These are phyloP conservation scores for Marasmarcha lunaedactyla DNA, from an alignment of 2,888 invertebrate species.

Conservation along the genomic window DNA sequence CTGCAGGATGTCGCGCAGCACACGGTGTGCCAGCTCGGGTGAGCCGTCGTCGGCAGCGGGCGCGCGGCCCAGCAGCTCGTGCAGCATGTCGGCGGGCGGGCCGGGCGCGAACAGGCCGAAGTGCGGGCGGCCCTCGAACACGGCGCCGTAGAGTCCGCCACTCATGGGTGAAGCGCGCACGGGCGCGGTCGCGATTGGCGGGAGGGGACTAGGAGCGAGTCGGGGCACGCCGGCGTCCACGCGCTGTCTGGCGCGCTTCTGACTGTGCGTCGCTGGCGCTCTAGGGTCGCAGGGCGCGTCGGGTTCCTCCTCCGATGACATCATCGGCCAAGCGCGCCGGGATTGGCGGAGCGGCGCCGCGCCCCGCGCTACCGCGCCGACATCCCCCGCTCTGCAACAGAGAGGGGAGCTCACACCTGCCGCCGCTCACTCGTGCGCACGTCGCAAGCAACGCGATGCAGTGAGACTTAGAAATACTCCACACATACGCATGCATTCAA, in stretches of 20 bases:
- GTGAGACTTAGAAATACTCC: too few species aligned
- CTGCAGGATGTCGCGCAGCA: slow-evolving; percentile 91
- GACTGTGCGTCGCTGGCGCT: slow-evolving; percentile 91
- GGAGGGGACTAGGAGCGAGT: slow-evolving; percentile 68
- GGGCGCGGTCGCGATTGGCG: slow-evolving; percentile 47
- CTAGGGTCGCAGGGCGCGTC: slow-evolving; percentile 94
- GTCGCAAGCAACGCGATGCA: slow-evolving; percentile 19
- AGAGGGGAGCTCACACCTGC: slow-evolving; percentile 63
- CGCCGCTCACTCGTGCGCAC: slow-evolving; percentile 12
- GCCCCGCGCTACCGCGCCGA: slow-evolving; percentile 65
- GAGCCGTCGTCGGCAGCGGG: slow-evolving; percentile 76
- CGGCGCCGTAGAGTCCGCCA: slow-evolving; percentile 88
- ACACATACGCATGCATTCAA: too few species aligned
- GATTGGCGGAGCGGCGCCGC: slow-evolving; percentile 82
- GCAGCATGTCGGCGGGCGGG: slow-evolving; percentile 91
- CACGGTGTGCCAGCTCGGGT: slow-evolving; percentile 80
- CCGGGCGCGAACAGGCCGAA: slow-evolving; percentile 87
- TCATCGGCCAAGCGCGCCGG: slow-evolving; percentile 87
- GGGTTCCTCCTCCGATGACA: slow-evolving; percentile 96
- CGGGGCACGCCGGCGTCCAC: slow-evolving; percentile 96
- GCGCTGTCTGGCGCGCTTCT: slow-evolving; percentile 94
- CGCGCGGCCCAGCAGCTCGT: slow-evolving; percentile 88
- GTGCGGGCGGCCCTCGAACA: slow-evolving; percentile 80
- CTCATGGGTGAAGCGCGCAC: slow-evolving; percentile 83
- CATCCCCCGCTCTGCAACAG: slow-evolving; percentile 65